Percentiles rank a stretch among this genome's conserved stretches.
Evolutionary conservation across 2,888 invertebrate species (phyloP).

Genomic region (Drosophila mercatorum): DNA sequence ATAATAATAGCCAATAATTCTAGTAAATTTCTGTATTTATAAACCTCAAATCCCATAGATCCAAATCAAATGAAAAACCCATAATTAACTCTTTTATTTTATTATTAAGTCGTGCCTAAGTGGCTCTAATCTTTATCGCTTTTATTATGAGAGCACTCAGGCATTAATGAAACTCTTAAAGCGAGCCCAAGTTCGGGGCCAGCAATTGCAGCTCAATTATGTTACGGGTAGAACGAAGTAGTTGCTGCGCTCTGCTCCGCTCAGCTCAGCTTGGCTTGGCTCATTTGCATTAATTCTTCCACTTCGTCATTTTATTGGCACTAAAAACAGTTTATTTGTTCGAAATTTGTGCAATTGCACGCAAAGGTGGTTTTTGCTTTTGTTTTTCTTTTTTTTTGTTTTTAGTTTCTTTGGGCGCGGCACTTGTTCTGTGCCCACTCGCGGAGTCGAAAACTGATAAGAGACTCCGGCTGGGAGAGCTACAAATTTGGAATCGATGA

Average conservation of each 20-base stretch:
- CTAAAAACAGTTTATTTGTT: constrained; percentile 58
- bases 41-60: background rate
- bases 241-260: background rate
- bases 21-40: background rate
- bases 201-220: constrained; percentile 32
- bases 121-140: constrained; percentile 20
- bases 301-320: constrained; percentile 57
- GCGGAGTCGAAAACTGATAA: constrained; percentile 45
- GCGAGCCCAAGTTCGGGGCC: background rate
- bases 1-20: too few species aligned
- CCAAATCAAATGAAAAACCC: background rate
- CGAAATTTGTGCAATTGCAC: constrained; percentile 71
- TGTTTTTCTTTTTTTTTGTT: constrained; percentile 24
- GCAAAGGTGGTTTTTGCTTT: constrained; percentile 40
- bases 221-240: constrained; percentile 10
- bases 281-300: constrained; percentile 57
- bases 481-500: constrained; percentile 62
- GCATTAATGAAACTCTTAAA: constrained; percentile 11
- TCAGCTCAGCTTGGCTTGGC: background rate
- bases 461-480: constrained; percentile 44
- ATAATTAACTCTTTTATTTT: constrained; percentile 16
- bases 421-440: constrained; percentile 34
- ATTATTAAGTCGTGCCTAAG: constrained; percentile 16
- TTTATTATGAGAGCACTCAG: constrained; percentile 1
- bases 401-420: constrained; percentile 30